Percentiles rank a stretch among this genome's conserved stretches.
Conservation (phyloP, 2,888 invertebrate genomes). For the Zelleria hepariella region DNA sequence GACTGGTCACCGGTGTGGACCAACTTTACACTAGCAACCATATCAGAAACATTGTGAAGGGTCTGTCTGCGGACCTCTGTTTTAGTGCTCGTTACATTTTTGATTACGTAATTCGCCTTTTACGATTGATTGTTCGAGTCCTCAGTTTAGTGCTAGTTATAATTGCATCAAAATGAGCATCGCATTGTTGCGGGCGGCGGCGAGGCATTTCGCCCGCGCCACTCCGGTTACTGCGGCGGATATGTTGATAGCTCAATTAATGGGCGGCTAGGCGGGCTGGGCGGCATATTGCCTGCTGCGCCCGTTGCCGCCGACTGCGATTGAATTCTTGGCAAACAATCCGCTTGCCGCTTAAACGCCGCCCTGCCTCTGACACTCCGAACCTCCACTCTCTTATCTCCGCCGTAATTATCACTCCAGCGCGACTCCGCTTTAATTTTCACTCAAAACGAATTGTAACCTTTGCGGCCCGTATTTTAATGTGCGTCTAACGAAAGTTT, state of each 20-base stretch:
- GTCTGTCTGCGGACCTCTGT: not conserved
- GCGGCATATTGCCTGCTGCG: constrained; percentile 28
- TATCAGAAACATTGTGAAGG: constrained; percentile 5
- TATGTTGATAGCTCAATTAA: constrained; percentile 46
- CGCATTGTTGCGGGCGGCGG: constrained; percentile 20
- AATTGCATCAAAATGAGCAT: constrained; percentile 18
- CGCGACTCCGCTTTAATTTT: not conserved
- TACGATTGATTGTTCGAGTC: not conserved
- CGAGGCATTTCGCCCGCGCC: constrained; percentile 14
- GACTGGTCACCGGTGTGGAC: constrained; percentile 26
- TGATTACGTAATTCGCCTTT: constrained; percentile 5
- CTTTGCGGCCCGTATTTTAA: not conserved
- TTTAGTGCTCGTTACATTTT: constrained; percentile 14
- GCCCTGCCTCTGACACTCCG: constrained; percentile 9
- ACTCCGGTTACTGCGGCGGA: constrained; percentile 25
- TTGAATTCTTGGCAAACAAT: constrained; percentile 53
- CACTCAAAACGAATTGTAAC: not conserved
- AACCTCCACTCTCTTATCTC: not conserved
- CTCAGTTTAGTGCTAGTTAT: constrained; percentile 11
- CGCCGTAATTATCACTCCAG: not conserved
- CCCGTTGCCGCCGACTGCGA: constrained; percentile 15
- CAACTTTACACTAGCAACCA: not conserved
- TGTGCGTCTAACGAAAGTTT: constrained; percentile 14
- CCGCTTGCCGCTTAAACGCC: constrained; percentile 15
- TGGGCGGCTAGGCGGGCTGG: constrained; percentile 26